phyloP scores from a whole-genome alignment of 1,140 invertebrate species.

The Cryptotermes secundus region DNA sequence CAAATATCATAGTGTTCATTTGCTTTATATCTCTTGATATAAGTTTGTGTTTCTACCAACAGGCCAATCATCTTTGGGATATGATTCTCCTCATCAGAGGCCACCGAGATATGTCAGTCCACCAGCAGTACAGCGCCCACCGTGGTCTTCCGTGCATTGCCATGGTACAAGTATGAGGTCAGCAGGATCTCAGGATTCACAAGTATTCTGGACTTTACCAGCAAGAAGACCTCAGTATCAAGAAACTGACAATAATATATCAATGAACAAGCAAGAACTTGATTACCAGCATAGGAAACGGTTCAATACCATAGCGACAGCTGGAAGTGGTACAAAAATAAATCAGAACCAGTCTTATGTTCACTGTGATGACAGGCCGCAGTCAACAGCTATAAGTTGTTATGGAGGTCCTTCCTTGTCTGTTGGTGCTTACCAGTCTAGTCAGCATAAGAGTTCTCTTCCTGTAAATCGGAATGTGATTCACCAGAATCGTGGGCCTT shows the following conservation, averaged over 20 bases:
- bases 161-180: not conserved
- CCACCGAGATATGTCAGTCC: not conserved
- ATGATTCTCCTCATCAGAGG: not conserved
- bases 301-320: slow-evolving; percentile 22
- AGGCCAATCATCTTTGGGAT: not conserved
- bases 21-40: too few relatives aligned
- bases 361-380: not conserved
- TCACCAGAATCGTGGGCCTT: not conserved
- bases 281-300: not conserved
- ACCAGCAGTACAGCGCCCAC: not conserved
- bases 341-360: not conserved
- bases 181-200: not conserved
- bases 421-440: slow-evolving; percentile 22
- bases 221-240: slow-evolving; percentile 4
- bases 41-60: too few relatives aligned
- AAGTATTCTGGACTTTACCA: not conserved
- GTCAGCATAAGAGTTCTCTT: not conserved
- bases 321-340: not conserved
- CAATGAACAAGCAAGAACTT: not conserved
- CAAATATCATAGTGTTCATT: too few relatives aligned
- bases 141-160: not conserved
- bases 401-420: not conserved
- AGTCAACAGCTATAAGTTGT: not conserved
- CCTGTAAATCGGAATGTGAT: not conserved
- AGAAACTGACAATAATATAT: not conserved